Conservation (phyloP, 2,888 invertebrate species). For the Odontocolon sp. region DNA sequence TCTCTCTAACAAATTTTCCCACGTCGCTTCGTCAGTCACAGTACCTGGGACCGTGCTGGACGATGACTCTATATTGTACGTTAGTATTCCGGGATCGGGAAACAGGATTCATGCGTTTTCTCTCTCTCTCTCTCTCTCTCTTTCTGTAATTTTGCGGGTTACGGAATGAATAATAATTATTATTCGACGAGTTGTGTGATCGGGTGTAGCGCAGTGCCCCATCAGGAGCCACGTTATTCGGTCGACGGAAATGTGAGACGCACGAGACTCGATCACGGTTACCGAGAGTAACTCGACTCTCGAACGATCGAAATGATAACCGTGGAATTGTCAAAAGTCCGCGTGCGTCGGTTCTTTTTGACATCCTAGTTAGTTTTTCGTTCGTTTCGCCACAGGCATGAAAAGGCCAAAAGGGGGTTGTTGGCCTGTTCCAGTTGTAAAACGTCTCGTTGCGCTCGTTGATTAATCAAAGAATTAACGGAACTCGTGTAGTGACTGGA, state of each 20-base stretch:
- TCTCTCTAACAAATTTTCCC: too few relatives aligned
- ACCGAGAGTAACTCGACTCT: constrained; percentile 54
- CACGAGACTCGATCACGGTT: too few relatives aligned
- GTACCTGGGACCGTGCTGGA: too few relatives aligned
- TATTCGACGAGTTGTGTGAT: constrained; percentile 10
- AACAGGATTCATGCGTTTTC: constrained; percentile 27
- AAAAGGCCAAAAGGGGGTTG: too few relatives aligned
- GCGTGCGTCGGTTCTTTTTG: constrained; percentile 12
- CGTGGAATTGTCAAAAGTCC: constrained; percentile 33
- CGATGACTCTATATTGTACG: too few relatives aligned
- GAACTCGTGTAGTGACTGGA: constrained; percentile 41
- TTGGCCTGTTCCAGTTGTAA: too few relatives aligned
- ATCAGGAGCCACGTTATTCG: constrained; percentile 35
- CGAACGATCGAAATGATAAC: constrained; percentile 54
- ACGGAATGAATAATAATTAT: too few relatives aligned
- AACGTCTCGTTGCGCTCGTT: constrained; percentile 58
- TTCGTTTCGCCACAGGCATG: too few relatives aligned
- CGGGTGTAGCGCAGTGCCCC: constrained; percentile 4
- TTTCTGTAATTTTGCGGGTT: too few relatives aligned
- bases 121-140: constrained; percentile 34
- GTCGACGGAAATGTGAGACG: constrained; percentile 23
- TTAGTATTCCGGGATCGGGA: too few relatives aligned
- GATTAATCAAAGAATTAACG: constrained; percentile 65
- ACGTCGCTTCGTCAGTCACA: too few relatives aligned
- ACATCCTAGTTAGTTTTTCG: neutral